Evolutionary conservation across 2,888 invertebrate genomes (phyloP).

Genomic region (Drosophila lacicola): DNA sequence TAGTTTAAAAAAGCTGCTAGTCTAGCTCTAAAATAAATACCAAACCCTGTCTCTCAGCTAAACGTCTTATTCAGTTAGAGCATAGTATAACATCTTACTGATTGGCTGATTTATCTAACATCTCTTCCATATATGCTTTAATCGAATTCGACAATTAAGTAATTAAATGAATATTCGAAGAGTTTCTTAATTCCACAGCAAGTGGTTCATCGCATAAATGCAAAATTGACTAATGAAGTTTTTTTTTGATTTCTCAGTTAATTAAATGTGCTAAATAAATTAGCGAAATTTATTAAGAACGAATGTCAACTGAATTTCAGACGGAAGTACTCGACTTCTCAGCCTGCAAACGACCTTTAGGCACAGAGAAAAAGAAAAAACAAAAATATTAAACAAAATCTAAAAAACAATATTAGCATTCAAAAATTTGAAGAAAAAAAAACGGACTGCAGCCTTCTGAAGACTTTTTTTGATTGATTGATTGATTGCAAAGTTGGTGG

Average conservation of each 20-base stretch:
- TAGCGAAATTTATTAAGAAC: slow-evolving; percentile 29
- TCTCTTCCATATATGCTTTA: background rate
- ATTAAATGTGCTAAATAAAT: slow-evolving; percentile 38
- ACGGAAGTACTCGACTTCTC: slow-evolving; percentile 44
- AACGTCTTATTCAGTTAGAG: background rate
- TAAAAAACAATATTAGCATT: slow-evolving; percentile 26
- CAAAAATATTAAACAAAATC: background rate
- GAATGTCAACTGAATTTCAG: slow-evolving; percentile 22
- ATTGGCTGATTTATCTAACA: slow-evolving; percentile 3
- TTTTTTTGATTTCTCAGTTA: slow-evolving; percentile 7
- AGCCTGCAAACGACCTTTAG: slow-evolving; percentile 32
- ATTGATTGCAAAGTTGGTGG: slow-evolving; percentile 59
- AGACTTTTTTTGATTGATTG: slow-evolving; percentile 44
- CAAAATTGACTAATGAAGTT: slow-evolving; percentile 3
- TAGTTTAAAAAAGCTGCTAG: no score
- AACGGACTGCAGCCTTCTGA: slow-evolving; percentile 37
- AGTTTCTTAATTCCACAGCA: slow-evolving; percentile 40
- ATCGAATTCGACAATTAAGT: slow-evolving; percentile 10
- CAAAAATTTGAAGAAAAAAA: slow-evolving; percentile 20
- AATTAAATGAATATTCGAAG: slow-evolving; percentile 11
- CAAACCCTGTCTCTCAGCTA: background rate
- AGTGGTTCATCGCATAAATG: slow-evolving; percentile 14
- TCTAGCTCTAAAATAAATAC: no score
- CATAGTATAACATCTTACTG: background rate
- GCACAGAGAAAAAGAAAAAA: slow-evolving; percentile 3